These are phyloP conservation scores for Hydractinia echinata DNA, from an alignment of 30 jellyfish, hydroid and myxozoan species.

Conservation along the genomic window DNA sequence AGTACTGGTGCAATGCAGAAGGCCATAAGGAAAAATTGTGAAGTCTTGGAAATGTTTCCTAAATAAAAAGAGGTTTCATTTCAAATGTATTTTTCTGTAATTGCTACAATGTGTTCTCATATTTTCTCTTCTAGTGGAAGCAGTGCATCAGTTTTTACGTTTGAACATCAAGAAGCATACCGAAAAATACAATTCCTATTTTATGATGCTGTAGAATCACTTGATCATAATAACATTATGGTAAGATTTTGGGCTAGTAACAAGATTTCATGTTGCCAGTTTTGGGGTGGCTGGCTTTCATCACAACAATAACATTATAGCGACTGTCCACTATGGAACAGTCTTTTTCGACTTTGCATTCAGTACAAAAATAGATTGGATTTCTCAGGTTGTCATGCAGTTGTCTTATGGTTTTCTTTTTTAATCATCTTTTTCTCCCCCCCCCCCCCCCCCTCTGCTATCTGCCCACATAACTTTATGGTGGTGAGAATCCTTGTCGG, in stretches of 20 bases:
- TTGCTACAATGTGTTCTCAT: background rate
- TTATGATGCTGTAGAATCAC: slow-evolving; percentile 87
- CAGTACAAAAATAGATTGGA: too few species aligned
- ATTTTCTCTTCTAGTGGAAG: background rate
- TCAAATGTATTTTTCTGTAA: background rate
- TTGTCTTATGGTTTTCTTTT: too few species aligned
- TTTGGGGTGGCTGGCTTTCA: background rate
- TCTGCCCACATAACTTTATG: too few species aligned
- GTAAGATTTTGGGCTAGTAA: slow-evolving; percentile 30
- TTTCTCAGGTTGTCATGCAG: too few species aligned
- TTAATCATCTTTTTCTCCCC: too few species aligned
- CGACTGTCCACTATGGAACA: too few species aligned
- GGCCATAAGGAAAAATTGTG: too few species aligned
- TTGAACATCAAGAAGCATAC: slow-evolving; percentile 77
- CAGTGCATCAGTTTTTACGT: slow-evolving; percentile 48
- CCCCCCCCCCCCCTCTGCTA: too few species aligned
- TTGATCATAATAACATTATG: slow-evolving; percentile 78
- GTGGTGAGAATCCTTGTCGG: too few species aligned
- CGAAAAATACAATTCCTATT: slow-evolving; percentile 77
- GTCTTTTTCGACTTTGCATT: background rate
- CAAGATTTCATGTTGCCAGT: background rate
- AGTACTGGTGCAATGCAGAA: too few species aligned
- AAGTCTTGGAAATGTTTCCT: background rate
- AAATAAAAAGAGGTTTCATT: background rate
- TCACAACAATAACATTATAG: background rate